A percentile compares a stretch with the other conserved stretches of the same genome.
These are phyloP conservation scores for Sinhomidia bicolor DNA, from an alignment of 2,888 invertebrate genomes.

Conservation along the genomic window DNA sequence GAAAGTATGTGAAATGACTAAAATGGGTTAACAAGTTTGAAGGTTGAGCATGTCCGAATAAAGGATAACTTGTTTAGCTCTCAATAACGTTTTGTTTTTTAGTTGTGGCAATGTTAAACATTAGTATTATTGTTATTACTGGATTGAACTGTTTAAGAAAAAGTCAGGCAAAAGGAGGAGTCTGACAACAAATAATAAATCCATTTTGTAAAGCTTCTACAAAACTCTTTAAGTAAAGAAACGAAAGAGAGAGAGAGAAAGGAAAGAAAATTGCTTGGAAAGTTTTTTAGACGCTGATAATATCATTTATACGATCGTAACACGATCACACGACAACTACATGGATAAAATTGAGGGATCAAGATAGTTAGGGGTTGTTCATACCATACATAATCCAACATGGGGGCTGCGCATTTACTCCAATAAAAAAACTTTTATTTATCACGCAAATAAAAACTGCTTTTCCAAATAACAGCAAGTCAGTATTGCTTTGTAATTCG, in stretches of 20 bases:
- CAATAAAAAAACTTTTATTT: not conserved
- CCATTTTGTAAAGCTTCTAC: conserved; percentile 30
- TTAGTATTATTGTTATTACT: conserved; percentile 27
- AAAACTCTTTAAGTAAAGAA: not conserved
- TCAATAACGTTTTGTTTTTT: not conserved
- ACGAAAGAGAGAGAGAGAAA: not conserved
- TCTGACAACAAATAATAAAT: conserved; percentile 30
- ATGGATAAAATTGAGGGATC: conserved; percentile 30
- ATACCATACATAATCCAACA: not conserved
- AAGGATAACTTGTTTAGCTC: not conserved
- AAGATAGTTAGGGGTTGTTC: conserved; percentile 1
- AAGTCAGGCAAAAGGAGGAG: not conserved
- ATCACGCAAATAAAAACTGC: not conserved
- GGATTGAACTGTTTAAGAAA: not conserved
- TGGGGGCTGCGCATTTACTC: too few species aligned
- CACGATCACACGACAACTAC: conserved; percentile 28
- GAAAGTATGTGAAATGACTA: too few species aligned
- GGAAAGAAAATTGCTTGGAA: conserved; percentile 35
- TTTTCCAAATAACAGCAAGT: too few species aligned
- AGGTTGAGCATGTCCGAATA: not conserved
- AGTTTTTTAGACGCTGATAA: conserved; percentile 39
- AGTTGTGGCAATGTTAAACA: not conserved
- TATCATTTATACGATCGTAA: conserved; percentile 44
- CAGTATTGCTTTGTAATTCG: too few species aligned
- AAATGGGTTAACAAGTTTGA: too few species aligned